Percentiles rank a stretch among this genome's conserved stretches.
Evolutionary conservation across 2,113 vertebrate species (phyloP).

Genomic region (Vulpes lagopus): DNA sequence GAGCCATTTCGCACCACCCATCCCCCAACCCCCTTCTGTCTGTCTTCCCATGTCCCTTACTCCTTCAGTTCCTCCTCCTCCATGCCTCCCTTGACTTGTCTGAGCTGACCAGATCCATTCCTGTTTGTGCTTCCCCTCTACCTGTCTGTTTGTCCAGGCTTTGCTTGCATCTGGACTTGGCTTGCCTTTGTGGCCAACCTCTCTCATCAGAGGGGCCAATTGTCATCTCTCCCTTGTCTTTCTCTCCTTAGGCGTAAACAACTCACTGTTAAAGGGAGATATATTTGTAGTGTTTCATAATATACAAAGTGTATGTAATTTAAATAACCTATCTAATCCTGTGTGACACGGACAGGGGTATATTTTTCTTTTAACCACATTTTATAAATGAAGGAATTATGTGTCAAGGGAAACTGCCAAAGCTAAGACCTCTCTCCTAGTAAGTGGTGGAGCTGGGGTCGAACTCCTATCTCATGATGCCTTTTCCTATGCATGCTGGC

Average conservation of each 20-base stretch:
- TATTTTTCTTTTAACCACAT: background rate
- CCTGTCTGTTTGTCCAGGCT: accelerated
- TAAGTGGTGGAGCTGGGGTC: background rate
- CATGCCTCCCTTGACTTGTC: background rate
- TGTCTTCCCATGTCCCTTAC: background rate
- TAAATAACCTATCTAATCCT: background rate
- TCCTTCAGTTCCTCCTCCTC: background rate
- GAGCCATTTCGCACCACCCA: background rate
- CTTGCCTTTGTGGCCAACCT: background rate
- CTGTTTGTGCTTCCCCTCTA: background rate
- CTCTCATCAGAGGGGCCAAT: background rate
- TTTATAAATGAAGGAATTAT: background rate
- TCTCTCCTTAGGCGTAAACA: background rate
- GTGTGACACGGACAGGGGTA: background rate
- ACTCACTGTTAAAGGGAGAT: background rate
- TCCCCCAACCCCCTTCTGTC: background rate
- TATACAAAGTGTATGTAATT: background rate
- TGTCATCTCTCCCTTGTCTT: background rate
- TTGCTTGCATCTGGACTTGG: background rate
- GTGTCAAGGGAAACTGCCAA: background rate
- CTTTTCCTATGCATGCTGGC: background rate
- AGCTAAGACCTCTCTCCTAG: background rate
- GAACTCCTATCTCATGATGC: background rate
- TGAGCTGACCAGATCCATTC: background rate
- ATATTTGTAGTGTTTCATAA: background rate